Percentiles rank a stretch among this genome's conserved stretches.
Conservation (phyloP, 2,797 vertebrate genomes). For the Acrocephalus scirpaceus region DNA sequence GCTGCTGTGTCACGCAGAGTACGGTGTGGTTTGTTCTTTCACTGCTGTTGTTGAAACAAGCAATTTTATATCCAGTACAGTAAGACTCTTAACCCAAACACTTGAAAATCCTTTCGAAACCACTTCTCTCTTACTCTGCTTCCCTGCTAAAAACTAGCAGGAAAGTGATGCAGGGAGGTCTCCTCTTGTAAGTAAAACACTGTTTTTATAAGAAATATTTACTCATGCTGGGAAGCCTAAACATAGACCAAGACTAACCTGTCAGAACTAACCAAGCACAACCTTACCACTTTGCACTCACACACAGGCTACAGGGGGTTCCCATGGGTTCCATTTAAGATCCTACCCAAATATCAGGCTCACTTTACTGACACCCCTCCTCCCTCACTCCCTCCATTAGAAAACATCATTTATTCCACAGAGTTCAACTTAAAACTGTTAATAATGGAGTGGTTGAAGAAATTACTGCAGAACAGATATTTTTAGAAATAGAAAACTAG, state of each 20-base stretch:
- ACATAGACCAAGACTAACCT: background rate
- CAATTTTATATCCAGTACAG: constrained; percentile 18
- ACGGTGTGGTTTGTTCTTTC: background rate
- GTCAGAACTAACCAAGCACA: background rate
- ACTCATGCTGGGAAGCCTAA: background rate
- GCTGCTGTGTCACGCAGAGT: background rate
- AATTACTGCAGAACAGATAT: constrained; percentile 28
- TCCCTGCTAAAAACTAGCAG: constrained; percentile 10
- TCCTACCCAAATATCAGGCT: background rate
- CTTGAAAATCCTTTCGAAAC: constrained; percentile 44
- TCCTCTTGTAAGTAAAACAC: background rate
- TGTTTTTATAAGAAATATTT: constrained; percentile 18
- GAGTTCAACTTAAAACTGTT: background rate
- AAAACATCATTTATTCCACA: background rate
- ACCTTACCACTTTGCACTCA: background rate
- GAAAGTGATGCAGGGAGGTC: background rate
- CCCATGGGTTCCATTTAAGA: background rate
- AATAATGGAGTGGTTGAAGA: background rate
- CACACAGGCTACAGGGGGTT: background rate
- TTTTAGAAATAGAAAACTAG: constrained; percentile 29
- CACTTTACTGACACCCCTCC: background rate
- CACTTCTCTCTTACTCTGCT: constrained; percentile 25
- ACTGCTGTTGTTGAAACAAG: constrained; percentile 45
- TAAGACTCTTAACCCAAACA: constrained; percentile 49
- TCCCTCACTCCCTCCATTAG: background rate